Percentiles rank a stretch among this genome's conserved stretches.
Conservation (phyloP, 2,797 vertebrate species). For the Thamnophis elegans region DNA sequence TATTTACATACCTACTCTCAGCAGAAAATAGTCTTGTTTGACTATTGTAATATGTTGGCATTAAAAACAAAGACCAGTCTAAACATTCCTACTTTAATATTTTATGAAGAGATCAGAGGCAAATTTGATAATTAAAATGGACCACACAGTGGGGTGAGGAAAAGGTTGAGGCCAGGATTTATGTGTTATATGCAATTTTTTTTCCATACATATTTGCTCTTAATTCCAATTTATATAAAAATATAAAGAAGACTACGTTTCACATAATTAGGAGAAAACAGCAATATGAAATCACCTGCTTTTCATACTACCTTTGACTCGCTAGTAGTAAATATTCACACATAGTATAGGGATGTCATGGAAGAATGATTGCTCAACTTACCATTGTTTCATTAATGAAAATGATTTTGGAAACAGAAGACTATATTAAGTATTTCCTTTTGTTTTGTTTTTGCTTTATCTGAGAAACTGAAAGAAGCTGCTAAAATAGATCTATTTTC, state of each 20-base stretch:
- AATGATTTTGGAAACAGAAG: slow-evolving; percentile 68
- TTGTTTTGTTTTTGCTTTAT: slow-evolving; percentile 60
- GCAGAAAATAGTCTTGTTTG: background rate
- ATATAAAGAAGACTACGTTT: slow-evolving; percentile 45
- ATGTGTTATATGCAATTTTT: background rate
- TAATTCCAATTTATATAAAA: slow-evolving; percentile 41
- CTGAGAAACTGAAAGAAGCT: slow-evolving; percentile 72
- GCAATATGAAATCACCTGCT: background rate
- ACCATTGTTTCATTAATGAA: slow-evolving; percentile 76
- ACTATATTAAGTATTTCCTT: slow-evolving; percentile 69
- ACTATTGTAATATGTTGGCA: accelerated
- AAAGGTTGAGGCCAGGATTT: background rate
- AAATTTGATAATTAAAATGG: background rate
- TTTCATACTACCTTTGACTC: slow-evolving; percentile 45
- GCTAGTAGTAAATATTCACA: slow-evolving; percentile 53
- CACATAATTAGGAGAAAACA: slow-evolving; percentile 31
- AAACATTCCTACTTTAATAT: background rate
- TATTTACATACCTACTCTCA: background rate
- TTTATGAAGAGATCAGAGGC: background rate
- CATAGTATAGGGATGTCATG: slow-evolving; percentile 32
- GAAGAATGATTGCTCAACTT: slow-evolving; percentile 58
- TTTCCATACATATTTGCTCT: slow-evolving; percentile 21
- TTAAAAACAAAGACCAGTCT: background rate
- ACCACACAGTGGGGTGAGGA: background rate
- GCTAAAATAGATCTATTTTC: slow-evolving; percentile 82